Base-by-base conservation (phyloP, 2,888 invertebrate species). In the Calameuta filiformis region DNA sequence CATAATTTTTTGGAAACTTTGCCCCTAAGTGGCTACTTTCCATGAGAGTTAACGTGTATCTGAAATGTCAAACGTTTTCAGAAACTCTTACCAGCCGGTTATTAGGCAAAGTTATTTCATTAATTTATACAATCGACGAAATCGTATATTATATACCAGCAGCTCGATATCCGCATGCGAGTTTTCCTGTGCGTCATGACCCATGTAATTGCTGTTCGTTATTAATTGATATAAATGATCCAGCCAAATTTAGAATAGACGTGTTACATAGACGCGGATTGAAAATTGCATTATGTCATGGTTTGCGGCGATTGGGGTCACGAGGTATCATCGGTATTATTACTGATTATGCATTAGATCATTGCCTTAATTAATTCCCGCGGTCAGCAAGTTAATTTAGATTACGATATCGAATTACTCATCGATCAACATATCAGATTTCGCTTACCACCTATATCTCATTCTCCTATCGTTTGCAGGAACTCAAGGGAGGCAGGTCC, bases 401-500 rank as follows among this genome's bases (percentile, higher is more conserved):
- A 56, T 56, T 23, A 9, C 2, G 56, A 9, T 56, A 56, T 56
- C 9, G 9, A 56, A 56, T 23, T 23, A 56, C 23, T 23, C 56
- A 56, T 56, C 56, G 56, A 56, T 23, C 23, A 56, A 9, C 23
- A 0, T 56, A 3, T 23, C 9, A 56, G 2, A 56, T 56, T 56
- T 56, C 56, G 56, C 23, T 56, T 56, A 56, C 2, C 56, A 56
- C 6, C 23, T 23, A 15, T 23, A 9, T 56, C 23, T 56, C 23
- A 23, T 56, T 6, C 56, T 56, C 23, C 23, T 56, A 2, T 56
- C 73, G 75, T 68, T 88, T 89, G 3, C 86, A 95, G 95, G 95
- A 95, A 91, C 91, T 94, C 81, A 94, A 95, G 90, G 95, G 95
- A 84, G 98, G 98, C 76, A 94, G 96, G 83, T 96, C 97, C 83